Conservation (phyloP, 2,888 invertebrate genomes). For the Microctonus hyperodae region DNA sequence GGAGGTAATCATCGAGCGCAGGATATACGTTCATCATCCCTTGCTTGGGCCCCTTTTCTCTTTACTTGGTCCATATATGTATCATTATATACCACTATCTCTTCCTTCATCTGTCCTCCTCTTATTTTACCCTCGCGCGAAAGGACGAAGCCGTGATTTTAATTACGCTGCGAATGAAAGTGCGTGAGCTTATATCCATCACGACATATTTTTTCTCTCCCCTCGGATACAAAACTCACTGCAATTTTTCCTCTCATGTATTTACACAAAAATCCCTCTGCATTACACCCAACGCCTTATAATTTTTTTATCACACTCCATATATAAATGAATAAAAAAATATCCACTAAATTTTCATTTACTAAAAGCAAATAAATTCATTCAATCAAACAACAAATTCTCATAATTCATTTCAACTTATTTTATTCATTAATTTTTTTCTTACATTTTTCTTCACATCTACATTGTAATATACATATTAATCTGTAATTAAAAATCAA, state of each 20-base stretch:
- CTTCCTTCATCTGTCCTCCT: constrained; percentile 24
- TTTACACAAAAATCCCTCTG: neutral
- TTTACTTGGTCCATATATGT: neutral
- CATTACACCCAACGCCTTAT: no score
- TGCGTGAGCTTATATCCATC: constrained; percentile 43
- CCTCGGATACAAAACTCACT: neutral
- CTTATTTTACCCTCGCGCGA: constrained; percentile 40
- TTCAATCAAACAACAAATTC: no score
- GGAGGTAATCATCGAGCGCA: constrained; percentile 25
- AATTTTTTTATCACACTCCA: no score
- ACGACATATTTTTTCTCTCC: neutral
- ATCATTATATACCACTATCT: constrained; percentile 16
- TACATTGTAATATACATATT: neutral
- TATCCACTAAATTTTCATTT: no score
- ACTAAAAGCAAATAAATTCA: no score
- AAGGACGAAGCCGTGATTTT: constrained; percentile 57
- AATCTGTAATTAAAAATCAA: neutral
- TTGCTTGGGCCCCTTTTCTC: neutral
- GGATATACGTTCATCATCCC: constrained; percentile 12
- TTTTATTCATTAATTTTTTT: no score
- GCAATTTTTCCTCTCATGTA: neutral
- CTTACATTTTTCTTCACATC: no score
- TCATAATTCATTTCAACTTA: no score
- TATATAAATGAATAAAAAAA: no score
- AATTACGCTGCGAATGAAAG: constrained; percentile 60